Conservation (phyloP, 2,888 invertebrate species). For the Ctenicera cuprea region DNA sequence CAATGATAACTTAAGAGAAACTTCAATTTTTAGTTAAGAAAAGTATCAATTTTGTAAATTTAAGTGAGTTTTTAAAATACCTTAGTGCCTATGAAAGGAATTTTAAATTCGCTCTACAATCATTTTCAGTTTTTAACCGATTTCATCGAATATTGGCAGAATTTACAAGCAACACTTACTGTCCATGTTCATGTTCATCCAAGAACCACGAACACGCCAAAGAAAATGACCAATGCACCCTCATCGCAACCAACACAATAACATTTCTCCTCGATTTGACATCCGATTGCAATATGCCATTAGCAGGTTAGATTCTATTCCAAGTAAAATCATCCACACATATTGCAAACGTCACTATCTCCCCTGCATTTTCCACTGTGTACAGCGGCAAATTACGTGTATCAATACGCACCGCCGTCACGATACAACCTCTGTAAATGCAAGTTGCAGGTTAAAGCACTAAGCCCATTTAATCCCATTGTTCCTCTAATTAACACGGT, state of each 20-base stretch:
- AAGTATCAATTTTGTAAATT: too few relatives aligned
- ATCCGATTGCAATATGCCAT: conserved; percentile 48
- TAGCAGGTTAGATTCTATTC: conserved; percentile 33
- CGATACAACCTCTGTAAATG: conserved; percentile 10
- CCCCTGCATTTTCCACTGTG: background rate
- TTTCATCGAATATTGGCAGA: too few relatives aligned
- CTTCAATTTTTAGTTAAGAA: too few relatives aligned
- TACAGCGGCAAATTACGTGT: background rate
- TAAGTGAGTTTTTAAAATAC: too few relatives aligned
- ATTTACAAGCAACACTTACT: too few relatives aligned
- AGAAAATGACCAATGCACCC: conserved; percentile 39
- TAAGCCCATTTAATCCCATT: conserved; percentile 36
- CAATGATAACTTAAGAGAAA: too few relatives aligned
- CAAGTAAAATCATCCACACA: conserved; percentile 20
- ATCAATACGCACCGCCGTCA: background rate
- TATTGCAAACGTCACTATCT: background rate
- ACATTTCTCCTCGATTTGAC: conserved; percentile 40
- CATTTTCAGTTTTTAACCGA: too few relatives aligned
- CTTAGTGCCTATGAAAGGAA: too few relatives aligned
- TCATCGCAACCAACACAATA: conserved; percentile 35
- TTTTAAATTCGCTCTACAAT: too few relatives aligned
- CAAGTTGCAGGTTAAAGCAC: conserved; percentile 35
- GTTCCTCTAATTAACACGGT: conserved; percentile 43
- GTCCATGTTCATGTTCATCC: background rate
- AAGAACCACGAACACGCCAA: conserved; percentile 20